Evolutionary conservation across 2,888 invertebrate genomes (phyloP).

Genomic region (Dryobota labecula): DNA sequence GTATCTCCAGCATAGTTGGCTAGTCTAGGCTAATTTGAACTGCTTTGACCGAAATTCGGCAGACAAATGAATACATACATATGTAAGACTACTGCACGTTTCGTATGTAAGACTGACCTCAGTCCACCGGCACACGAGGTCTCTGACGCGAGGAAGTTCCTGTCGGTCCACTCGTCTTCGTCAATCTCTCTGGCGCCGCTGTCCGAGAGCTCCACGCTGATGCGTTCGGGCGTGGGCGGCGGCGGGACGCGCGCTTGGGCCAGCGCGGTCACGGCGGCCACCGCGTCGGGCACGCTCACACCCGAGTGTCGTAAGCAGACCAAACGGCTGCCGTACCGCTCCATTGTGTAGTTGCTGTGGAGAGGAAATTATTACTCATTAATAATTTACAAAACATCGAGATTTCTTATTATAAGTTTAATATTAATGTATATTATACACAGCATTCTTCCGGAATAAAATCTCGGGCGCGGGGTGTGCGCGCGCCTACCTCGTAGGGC

Average conservation of each 20-base stretch:
- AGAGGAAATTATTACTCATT: background rate
- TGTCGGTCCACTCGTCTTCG: constrained; percentile 98
- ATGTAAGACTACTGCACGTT: background rate
- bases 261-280: constrained; percentile 51
- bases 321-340: constrained; percentile 81
- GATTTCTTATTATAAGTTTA: background rate
- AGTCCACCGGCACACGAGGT: constrained; percentile 85
- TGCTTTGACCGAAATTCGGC: background rate
- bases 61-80: background rate
- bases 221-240: constrained; percentile 81
- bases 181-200: constrained; percentile 93
- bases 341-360: constrained; percentile 83
- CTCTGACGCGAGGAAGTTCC: constrained; percentile 96
- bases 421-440: too few relatives aligned
- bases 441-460: too few relatives aligned
- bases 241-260: constrained; percentile 44
- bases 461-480: too few relatives aligned
- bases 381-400: background rate
- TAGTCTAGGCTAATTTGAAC: background rate
- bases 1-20: background rate
- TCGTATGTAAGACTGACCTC: constrained; percentile 71
- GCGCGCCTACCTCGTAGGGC: too few relatives aligned
- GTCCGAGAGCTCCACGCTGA: constrained; percentile 84
- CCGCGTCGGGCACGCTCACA: constrained; percentile 72
- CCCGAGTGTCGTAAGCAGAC: constrained; percentile 85